Evolutionary conservation across 2,113 vertebrate species (phyloP), one percentile per base, ranked within the genome.

Genomic region (Chionomys nivalis): DNA sequence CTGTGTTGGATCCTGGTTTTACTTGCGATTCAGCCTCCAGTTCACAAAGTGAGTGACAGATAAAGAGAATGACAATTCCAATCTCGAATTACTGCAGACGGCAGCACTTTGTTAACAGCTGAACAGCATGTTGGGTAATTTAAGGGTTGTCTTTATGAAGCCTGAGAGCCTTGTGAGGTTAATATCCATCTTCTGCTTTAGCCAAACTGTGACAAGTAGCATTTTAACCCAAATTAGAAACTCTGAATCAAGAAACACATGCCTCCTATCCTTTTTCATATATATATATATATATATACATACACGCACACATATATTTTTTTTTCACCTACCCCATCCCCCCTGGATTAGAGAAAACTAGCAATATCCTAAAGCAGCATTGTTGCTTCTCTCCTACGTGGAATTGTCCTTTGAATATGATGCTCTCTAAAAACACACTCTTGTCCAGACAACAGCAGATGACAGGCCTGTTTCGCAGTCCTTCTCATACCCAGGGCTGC

Each of bases 181-280:
- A 63, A 97, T 85, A 89, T 33, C 21, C 14, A 1, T 96, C 9
- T 31, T 63, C 8, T 94, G 26, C n/a, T 66, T 96, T 47, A 6
- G 2, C 11, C 89, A 79, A 52, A 58, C 90, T 90, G 95, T 77
- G 9, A 47, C 75, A 72, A 24, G 6, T 24, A 94, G 7, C 3
- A 72, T 55, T 97, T 97, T 77, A 13, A 49, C 90, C 0, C 92
- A 49, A 96, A 98, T 97, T 78, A 96, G 91, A 98, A 93, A 88
- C 52, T 92, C 14, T 91, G 87, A 97, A 87, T 10, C 92, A 73
- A 42, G 81, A 85, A 98, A 93, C 86, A 49, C 87, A 90, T 23
- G 73, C 79, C 79, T 83, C 36, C 21, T 44, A 55, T n/a, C 6
- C 12, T 63, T 13, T 17, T 42, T 42, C 47, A 17, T 55, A 55